These are phyloP conservation scores for Actias luna DNA, from an alignment of 2,888 invertebrate species.

Conservation along the genomic window DNA sequence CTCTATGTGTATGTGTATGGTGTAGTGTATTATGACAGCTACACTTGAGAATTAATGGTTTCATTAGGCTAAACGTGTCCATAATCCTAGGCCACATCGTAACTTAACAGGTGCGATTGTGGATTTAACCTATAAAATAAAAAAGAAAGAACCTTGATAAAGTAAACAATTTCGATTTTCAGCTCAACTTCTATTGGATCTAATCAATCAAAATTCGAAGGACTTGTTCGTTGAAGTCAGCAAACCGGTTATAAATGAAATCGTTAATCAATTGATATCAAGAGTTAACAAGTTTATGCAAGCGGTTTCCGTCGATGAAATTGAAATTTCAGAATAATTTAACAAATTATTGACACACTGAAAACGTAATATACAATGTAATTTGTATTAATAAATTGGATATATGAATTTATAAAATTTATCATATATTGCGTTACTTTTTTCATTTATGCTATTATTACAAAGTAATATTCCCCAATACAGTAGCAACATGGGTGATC, in stretches of 20 bases:
- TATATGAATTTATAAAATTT: background rate
- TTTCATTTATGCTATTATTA: background rate
- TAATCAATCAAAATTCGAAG: constrained; percentile 37
- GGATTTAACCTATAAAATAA: too few species aligned
- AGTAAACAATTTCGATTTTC: constrained; percentile 18
- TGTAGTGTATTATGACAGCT: too few species aligned
- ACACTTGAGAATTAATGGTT: too few species aligned
- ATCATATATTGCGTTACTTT: background rate
- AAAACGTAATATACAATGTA: background rate
- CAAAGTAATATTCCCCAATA: too few species aligned
- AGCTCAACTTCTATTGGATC: constrained; percentile 37
- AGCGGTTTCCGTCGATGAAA: constrained; percentile 13
- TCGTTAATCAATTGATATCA: constrained; percentile 17
- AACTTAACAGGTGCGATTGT: too few species aligned
- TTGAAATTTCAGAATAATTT: constrained; percentile 7
- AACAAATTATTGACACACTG: background rate
- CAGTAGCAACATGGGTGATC: too few species aligned
- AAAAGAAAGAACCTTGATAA: background rate
- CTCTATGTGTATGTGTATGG: too few species aligned
- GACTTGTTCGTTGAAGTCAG: constrained; percentile 38
- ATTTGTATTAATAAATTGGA: background rate
- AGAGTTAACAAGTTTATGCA: constrained; percentile 13
- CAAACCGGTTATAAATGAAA: constrained; percentile 33
- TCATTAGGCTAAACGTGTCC: too few species aligned
- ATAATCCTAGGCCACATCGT: too few species aligned